Evolutionary conservation across 2,888 invertebrate species (phyloP), one percentile per base, ranked within the genome.

Genomic region (Oscheius onirici): DNA sequence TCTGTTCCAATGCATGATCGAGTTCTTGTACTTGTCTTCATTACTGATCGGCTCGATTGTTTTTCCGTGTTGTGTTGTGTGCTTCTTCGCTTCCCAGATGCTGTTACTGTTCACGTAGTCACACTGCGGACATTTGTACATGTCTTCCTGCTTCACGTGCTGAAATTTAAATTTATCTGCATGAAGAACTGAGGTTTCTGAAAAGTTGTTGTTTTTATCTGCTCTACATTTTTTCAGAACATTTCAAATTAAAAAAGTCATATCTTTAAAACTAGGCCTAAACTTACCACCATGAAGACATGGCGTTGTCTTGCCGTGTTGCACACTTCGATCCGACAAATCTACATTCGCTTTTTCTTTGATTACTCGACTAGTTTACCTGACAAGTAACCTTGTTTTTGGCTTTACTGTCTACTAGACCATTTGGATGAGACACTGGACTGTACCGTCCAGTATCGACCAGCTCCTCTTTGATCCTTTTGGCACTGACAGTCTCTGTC

Each of bases 291-390:
- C 74, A 76, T 71, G 65, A 76, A 79, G 20, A 81, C 81, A 51
- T 81, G 81, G 22, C 81, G 51, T 22, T 80, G 77, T n/a, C 81
- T 72, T 20, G 78, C 79, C 2, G 79, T 78, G 22, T 72, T 70
- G 41, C 75, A 80, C n/a, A 80, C 76, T 49, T 74, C 71, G 24
- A 76, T 49, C 43, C 71, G 26, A 55, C 80, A 80, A n/a, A 65
- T 41, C 77, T 75, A 41, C 41, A 13, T 13, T 15, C n/a, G 13
- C 17, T 54, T 40, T n/a, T 26, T 52, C 0, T 17, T 13, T 20
- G 8, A 2, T 41, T 5, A 11, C 44, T 22, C 26, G 11, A 57
- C 34, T 40, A 10, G 8, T 40, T 8, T 44, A 68, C 68, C 46
- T 44, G 46, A 24, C 68, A 68, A 8, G 57, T 68, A 15, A 68